phyloP scores from a whole-genome alignment of 2,113 vertebrate species.

The Cricetomys ansorgei region DNA sequence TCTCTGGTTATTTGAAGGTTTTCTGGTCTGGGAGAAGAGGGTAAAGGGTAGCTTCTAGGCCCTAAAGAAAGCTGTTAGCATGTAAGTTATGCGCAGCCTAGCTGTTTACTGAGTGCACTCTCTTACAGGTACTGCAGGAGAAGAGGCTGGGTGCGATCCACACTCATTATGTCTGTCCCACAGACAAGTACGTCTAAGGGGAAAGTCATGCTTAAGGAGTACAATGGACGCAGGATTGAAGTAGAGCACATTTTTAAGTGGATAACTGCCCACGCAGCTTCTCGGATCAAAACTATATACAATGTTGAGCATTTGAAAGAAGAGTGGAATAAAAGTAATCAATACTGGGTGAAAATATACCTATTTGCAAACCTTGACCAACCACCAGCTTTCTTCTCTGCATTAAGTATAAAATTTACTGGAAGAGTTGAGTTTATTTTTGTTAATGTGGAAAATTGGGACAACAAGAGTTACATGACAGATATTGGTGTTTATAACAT shows the following conservation, averaged over 20 bases:
- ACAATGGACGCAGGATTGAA: conserved; percentile 91
- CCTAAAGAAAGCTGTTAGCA: neutral
- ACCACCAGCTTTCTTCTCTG: conserved; percentile 97
- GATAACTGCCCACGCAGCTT: conserved; percentile 96
- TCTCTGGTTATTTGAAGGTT: conserved; percentile 25
- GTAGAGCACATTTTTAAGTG: conserved; percentile 97
- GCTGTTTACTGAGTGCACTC: neutral
- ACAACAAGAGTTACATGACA: conserved; percentile 91
- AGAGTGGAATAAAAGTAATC: conserved; percentile 94
- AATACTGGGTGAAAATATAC: conserved; percentile 95
- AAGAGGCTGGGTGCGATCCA: conserved; percentile 96
- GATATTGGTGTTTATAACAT: conserved; percentile 92
- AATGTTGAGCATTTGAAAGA: conserved; percentile 90
- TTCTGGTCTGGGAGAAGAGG: neutral
- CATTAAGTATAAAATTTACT: conserved; percentile 98
- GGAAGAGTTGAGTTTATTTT: conserved; percentile 99
- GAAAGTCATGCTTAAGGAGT: conserved; percentile 98
- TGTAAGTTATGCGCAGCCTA: neutral
- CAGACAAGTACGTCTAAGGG: conserved; percentile 98
- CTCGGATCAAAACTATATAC: conserved; percentile 95
- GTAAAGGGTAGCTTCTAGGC: neutral
- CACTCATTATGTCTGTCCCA: conserved; percentile 97
- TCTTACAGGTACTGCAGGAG: conserved; percentile 93
- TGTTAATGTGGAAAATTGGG: conserved; percentile 95
- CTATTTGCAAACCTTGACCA: conserved; percentile 95